Conservation (phyloP, 2,888 invertebrate genomes). For the Auanema sp. region DNA sequence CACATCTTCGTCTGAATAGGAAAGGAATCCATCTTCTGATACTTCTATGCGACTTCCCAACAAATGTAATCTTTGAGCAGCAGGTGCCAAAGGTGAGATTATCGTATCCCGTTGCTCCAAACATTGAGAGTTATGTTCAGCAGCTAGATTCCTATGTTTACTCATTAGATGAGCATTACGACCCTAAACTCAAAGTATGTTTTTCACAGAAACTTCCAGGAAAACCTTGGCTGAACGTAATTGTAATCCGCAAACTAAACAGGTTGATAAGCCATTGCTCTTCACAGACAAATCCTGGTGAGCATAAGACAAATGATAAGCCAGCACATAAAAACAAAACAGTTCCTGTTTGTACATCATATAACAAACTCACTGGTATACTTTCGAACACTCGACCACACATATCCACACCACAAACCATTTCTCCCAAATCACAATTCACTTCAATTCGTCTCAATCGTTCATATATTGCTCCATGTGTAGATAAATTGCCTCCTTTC, state of each 20-base stretch:
- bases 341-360: background rate
- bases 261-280: constrained; percentile 17
- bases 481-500: background rate
- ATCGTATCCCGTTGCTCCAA: constrained; percentile 31
- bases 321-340: constrained; percentile 30
- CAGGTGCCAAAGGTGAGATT: constrained; percentile 34
- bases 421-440: constrained; percentile 2
- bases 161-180: constrained; percentile 25
- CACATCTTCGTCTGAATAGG: background rate
- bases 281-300: constrained; percentile 35
- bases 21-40: background rate
- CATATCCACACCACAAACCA: constrained; percentile 7
- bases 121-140: constrained; percentile 38
- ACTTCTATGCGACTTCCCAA: constrained; percentile 8
- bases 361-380: background rate
- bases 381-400: constrained; percentile 5
- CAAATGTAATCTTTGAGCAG: constrained; percentile 21
- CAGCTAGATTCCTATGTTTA: constrained; percentile 31
- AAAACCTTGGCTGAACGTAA: constrained; percentile 32
- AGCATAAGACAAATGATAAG: constrained; percentile 42
- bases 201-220: constrained; percentile 26
- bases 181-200: constrained; percentile 4
- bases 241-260: constrained; percentile 40
- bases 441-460: background rate
- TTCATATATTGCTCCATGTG: background rate